Percentiles rank a stretch among this genome's conserved stretches.
Conservation (phyloP, 2,113 vertebrate genomes). For the Heliornis fulica region DNA sequence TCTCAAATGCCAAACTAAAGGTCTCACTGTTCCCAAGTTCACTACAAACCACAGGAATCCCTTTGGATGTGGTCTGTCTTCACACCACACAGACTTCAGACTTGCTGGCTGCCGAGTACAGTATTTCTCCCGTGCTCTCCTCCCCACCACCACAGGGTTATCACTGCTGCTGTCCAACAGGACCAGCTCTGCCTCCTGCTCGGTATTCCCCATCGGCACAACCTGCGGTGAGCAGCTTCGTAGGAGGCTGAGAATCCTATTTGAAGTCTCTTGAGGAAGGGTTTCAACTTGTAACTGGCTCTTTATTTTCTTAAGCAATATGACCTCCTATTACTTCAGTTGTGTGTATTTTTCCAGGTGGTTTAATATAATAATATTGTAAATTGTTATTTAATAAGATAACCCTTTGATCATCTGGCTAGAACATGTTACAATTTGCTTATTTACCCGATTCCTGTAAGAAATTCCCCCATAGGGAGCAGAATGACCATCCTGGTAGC, state of each 20-base stretch:
- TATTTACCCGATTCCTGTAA: neutral
- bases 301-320: constrained; percentile 60
- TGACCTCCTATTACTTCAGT: neutral
- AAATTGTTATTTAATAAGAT: neutral
- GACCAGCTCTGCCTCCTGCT: neutral
- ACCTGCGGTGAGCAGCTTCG: neutral
- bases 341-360: neutral
- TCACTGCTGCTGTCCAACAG: neutral
- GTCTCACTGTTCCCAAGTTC: neutral
- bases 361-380: neutral
- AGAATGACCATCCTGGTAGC: neutral
- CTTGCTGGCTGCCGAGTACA: neutral
- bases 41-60: constrained; percentile 36
- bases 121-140: neutral
- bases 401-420: neutral
- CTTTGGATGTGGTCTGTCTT: constrained; percentile 10
- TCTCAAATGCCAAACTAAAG: constrained; percentile 11
- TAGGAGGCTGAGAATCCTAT: constrained; percentile 10
- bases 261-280: constrained; percentile 9
- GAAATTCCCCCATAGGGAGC: neutral
- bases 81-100: neutral
- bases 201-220: neutral
- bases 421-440: neutral
- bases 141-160: neutral
- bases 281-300: constrained; percentile 34